phyloP scores from a whole-genome alignment of 2,888 invertebrate genomes.

The Cheilosia scutellata region DNA sequence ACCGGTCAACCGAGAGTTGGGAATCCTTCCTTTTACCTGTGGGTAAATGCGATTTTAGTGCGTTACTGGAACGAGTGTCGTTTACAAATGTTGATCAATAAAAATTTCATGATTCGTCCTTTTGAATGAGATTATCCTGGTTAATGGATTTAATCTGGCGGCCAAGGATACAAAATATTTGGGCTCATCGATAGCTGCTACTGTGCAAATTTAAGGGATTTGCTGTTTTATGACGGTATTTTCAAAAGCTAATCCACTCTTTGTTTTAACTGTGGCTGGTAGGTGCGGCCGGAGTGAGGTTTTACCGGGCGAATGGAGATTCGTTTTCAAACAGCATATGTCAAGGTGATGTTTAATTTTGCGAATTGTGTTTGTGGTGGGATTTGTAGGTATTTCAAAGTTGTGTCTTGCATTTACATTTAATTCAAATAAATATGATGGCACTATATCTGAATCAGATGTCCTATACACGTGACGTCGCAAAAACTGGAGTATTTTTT shows the following conservation, averaged over 20 bases:
- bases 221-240: slow-evolving; percentile 52
- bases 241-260: slow-evolving; percentile 47
- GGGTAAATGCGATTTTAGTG: slow-evolving; percentile 62
- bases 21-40: slow-evolving; percentile 33
- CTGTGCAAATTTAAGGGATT: slow-evolving; percentile 55
- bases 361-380: background rate
- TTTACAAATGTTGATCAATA: slow-evolving; percentile 84
- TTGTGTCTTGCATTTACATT: too few relatives aligned
- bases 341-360: slow-evolving; percentile 1
- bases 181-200: slow-evolving; percentile 51
- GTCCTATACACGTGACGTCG: too few relatives aligned
- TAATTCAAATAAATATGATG: too few relatives aligned
- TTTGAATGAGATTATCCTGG: slow-evolving; percentile 81
- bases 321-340: slow-evolving; percentile 28
- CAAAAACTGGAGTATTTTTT: too few relatives aligned
- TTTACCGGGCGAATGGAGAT: slow-evolving; percentile 41
- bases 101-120: slow-evolving; percentile 81
- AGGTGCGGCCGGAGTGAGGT: slow-evolving; percentile 37
- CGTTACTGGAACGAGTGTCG: slow-evolving; percentile 67
- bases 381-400: slow-evolving; percentile 34
- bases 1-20: slow-evolving; percentile 11
- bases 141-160: slow-evolving; percentile 79
- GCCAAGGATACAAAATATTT: slow-evolving; percentile 72
- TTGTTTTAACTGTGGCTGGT: slow-evolving; percentile 39
- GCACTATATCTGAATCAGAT: too few relatives aligned